phyloP scores from a whole-genome alignment of 2,888 invertebrate genomes.

The Caenorhabditis drosophilae region DNA sequence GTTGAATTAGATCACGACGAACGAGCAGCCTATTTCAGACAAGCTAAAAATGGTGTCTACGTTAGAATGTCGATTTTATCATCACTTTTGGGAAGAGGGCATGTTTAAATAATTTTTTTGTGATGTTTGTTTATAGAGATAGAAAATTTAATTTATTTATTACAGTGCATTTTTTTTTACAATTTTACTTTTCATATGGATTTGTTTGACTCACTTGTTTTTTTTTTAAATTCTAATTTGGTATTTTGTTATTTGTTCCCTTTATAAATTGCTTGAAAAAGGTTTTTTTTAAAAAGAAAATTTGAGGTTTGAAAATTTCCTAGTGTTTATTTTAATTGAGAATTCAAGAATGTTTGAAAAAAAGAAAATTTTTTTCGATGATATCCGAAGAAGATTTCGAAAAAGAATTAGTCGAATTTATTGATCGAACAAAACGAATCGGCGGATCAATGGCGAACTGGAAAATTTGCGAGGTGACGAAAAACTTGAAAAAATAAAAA shows the following conservation, averaged over 20 bases:
- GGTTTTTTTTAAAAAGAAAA: neutral
- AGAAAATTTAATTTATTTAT: neutral
- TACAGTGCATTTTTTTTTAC: neutral
- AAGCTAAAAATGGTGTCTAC: slow-evolving; percentile 96
- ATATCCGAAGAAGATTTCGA: neutral
- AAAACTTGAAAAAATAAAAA: neutral
- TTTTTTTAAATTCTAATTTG: neutral
- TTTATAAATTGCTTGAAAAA: neutral
- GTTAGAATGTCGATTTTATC: slow-evolving; percentile 95
- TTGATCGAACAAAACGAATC: neutral
- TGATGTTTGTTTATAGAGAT: slow-evolving; percentile 12
- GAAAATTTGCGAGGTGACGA: neutral
- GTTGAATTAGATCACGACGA: slow-evolving; percentile 88
- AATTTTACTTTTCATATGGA: neutral
- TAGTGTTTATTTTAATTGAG: neutral
- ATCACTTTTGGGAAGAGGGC: slow-evolving; percentile 79
- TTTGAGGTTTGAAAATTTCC: neutral
- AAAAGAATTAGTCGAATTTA: neutral
- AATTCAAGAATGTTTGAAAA: neutral
- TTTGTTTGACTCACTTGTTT: neutral
- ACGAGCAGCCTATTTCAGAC: slow-evolving; percentile 98
- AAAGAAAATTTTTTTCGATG: neutral
- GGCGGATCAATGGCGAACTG: neutral
- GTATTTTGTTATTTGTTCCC: neutral
- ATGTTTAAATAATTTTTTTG: slow-evolving; percentile 13